These are phyloP conservation scores for Pachycephala philippinensis DNA, from an alignment of 2,113 vertebrate species.

Conservation along the genomic window DNA sequence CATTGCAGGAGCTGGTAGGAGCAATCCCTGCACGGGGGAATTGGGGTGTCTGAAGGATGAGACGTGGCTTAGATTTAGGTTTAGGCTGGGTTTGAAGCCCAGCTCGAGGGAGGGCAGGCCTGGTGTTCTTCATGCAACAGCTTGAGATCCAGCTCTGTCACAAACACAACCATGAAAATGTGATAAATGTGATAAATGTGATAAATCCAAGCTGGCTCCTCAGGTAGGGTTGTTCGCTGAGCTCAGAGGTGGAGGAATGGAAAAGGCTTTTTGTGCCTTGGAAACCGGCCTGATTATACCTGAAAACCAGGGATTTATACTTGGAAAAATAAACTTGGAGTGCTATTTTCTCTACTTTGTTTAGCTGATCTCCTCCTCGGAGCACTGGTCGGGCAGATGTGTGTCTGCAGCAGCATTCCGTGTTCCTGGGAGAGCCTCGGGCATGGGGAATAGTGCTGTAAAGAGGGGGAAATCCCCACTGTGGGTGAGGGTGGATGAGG, in stretches of 20 bases:
- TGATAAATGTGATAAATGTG: no score
- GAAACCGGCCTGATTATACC: neutral
- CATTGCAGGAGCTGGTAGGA: neutral
- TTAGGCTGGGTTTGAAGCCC: neutral
- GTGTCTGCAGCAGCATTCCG: neutral
- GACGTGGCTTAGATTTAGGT: neutral
- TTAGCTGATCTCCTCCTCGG: rapidly evolving
- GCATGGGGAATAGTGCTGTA: rapidly evolving
- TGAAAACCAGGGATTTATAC: neutral
- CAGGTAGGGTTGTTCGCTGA: neutral
- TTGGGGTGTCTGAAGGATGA: neutral
- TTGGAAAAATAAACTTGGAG: neutral
- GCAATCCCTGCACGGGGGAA: rapidly evolving
- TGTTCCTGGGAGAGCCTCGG: neutral
- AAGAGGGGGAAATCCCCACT: neutral
- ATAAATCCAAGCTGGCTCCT: neutral
- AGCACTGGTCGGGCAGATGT: neutral
- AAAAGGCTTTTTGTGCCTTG: neutral
- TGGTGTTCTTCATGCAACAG: neutral
- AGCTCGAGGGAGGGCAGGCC: neutral
- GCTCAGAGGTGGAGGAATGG: neutral
- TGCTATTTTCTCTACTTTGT: neutral
- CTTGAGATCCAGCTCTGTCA: neutral
- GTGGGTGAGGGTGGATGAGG: neutral
- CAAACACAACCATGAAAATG: neutral